Base-by-base conservation (phyloP, 2,888 invertebrate genomes). In the Eupithecia pulchellata region DNA sequence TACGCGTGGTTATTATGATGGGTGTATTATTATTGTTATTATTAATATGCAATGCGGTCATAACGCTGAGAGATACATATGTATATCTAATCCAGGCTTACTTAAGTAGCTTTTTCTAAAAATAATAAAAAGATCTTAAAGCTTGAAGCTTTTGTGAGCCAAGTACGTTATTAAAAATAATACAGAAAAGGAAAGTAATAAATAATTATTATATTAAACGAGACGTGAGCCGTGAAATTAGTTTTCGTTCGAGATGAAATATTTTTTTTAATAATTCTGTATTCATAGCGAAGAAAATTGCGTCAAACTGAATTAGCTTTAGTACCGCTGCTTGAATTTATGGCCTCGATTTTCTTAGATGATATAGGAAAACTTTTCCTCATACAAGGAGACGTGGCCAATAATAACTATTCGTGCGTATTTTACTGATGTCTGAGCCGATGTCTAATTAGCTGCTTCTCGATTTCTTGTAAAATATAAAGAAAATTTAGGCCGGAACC, bases 141-240 rank as follows among this genome's bases (percentile, higher is more conserved):
- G 9, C 1, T n/a, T 17, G 1, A n/a, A 39, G 17, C 17, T n/a
- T n/a, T n/a, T n/a, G n/a, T n/a, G n/a, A n/a, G n/a, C n/a, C n/a
- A 42, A 1, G 11, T 47, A 52, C 11, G 52, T 52, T 11, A 1
- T 4, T 25, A 25, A 25, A 52, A 52, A 25, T n/a, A n/a, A n/a
- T 32, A 20, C 47, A 9, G 3, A 52, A 25, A 25, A 25, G 1
- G 13, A 52, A 52, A 52, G 25, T 13, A 39, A 39, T 29, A 29
- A 66, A 58, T 66, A 58, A 58, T 30, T 47, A 20, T 60, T 14
- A 60, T 42, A 42, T 17, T 39, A 60, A 47, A 47, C 25, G 66
- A 66, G 25, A 60, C 32, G 17, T 34, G 39, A 60, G 57, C 66
- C 66, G 61, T 61, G 60, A 66, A 66, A 66, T 47, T 66, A 66